phyloP scores from a whole-genome alignment of 2,888 invertebrate species.

The Lottia gigantea region DNA sequence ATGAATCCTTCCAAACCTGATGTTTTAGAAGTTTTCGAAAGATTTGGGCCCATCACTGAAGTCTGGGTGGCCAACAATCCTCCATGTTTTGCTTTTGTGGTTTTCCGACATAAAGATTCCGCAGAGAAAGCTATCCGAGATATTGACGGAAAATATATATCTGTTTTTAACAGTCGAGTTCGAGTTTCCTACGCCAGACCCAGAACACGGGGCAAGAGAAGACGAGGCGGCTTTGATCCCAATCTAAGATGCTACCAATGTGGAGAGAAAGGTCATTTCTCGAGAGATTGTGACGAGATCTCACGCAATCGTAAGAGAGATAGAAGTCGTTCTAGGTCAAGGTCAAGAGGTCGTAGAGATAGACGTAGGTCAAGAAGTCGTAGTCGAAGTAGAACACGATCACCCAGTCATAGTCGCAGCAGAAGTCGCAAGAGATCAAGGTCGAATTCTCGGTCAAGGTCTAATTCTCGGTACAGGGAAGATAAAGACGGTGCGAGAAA shows the following conservation, averaged over 20 bases:
- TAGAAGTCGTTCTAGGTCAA: constrained; percentile 22
- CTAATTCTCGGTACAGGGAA: neutral
- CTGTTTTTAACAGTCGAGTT: constrained; percentile 71
- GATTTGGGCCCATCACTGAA: constrained; percentile 72
- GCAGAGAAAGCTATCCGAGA: constrained; percentile 83
- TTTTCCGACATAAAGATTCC: constrained; percentile 72
- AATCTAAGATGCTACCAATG: constrained; percentile 74
- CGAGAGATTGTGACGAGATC: constrained; percentile 70
- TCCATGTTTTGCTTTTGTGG: constrained; percentile 75
- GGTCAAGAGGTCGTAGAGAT: constrained; percentile 20
- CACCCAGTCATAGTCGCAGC: neutral
- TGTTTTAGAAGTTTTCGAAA: constrained; percentile 72
- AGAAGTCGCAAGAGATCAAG: neutral
- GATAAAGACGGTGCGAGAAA: neutral
- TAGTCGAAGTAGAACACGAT: constrained; percentile 20
- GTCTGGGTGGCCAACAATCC: constrained; percentile 74
- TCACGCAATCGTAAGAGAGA: constrained; percentile 42
- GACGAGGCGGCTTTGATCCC: constrained; percentile 69
- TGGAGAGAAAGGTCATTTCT: constrained; percentile 74
- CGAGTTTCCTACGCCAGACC: constrained; percentile 73
- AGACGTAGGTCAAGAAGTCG: constrained; percentile 22
- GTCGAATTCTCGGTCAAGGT: neutral
- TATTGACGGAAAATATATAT: constrained; percentile 78
- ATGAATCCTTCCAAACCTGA: constrained; percentile 72
- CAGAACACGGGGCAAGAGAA: constrained; percentile 70